Percentiles rank a stretch among this genome's conserved stretches.
These are phyloP conservation scores for Sphaeridia pumilis DNA, from an alignment of 2,888 invertebrate genomes.

Conservation along the genomic window DNA sequence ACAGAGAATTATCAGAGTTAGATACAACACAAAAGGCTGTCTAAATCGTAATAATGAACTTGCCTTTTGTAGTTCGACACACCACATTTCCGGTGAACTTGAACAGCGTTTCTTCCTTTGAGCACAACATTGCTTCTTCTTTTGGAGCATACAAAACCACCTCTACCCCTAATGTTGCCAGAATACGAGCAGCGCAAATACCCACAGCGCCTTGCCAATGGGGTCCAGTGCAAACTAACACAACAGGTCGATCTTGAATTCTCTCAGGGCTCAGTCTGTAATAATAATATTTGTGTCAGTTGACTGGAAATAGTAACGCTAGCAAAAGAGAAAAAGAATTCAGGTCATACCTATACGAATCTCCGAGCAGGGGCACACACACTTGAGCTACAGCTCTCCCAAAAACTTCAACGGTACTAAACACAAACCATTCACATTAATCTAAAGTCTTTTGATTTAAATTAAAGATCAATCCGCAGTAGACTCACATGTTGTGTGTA, in stretches of 20 bases:
- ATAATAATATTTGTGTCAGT: background rate
- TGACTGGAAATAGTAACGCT: background rate
- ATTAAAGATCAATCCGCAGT: background rate
- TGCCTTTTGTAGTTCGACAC: constrained; percentile 21
- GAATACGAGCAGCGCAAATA: constrained; percentile 26
- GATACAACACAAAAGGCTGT: background rate
- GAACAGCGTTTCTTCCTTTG: constrained; percentile 23
- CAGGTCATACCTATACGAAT: constrained; percentile 26
- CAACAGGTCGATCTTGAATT: constrained; percentile 28
- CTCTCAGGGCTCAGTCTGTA: constrained; percentile 31
- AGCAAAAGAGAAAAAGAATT: too few relatives aligned
- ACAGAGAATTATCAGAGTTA: background rate
- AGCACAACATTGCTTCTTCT: constrained; percentile 22
- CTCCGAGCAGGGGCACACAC: constrained; percentile 29
- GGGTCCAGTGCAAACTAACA: constrained; percentile 27
- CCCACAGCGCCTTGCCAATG: constrained; percentile 33
- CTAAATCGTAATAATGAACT: background rate
- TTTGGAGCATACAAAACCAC: constrained; percentile 26
- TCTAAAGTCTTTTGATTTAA: background rate
- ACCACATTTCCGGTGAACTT: constrained; percentile 18
- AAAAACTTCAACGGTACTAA: constrained; percentile 29
- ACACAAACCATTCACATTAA: background rate
- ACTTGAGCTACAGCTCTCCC: constrained; percentile 27
- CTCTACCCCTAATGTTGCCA: constrained; percentile 27
- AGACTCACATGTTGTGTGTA: constrained; percentile 24